Conservation (phyloP, 92 coral and sea anemone genomes). For the Actinernus sp. region DNA sequence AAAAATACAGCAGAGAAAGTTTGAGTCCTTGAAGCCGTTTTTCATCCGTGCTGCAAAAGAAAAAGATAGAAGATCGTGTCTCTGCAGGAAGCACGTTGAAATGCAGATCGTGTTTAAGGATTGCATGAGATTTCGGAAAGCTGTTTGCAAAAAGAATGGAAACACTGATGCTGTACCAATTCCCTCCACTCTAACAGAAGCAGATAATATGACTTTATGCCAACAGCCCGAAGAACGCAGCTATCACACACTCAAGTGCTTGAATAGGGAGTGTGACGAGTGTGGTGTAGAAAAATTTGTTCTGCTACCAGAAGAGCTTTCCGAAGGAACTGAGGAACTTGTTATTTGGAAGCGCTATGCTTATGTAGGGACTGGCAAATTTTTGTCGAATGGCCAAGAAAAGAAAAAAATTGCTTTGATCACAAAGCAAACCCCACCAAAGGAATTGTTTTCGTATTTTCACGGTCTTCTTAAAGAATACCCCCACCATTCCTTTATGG, state of each 20-base stretch:
- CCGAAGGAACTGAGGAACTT: conserved; percentile 2
- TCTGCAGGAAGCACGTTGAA: conserved; percentile 70
- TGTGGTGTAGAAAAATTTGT: conserved; percentile 51
- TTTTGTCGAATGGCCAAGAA: conserved; percentile 52
- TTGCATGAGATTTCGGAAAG: conserved; percentile 53
- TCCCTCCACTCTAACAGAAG: conserved; percentile 39
- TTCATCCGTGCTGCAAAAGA: conserved; percentile 50
- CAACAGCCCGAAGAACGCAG: conserved; percentile 18
- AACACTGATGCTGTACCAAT: conserved; percentile 9
- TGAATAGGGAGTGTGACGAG: conserved; percentile 50
- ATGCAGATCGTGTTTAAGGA: conserved; percentile 32
- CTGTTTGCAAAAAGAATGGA: conserved; percentile 11
- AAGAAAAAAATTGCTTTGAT: conserved; percentile 51
- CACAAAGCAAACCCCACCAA: conserved; percentile 28
- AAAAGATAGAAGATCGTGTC: conserved; percentile 51
- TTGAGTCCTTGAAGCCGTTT: conserved; percentile 61
- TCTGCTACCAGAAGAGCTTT: conserved; percentile 48
- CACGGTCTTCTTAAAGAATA: conserved; percentile 32
- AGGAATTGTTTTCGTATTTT: conserved; percentile 28
- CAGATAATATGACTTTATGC: conserved; percentile 39
- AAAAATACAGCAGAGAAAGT: conserved; percentile 48
- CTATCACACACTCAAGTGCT: conserved; percentile 44
- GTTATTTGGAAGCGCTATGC: conserved; percentile 37
- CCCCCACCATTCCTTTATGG: conserved; percentile 62
- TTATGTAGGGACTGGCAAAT: conserved; percentile 55